phyloP scores from a whole-genome alignment of 2,797 vertebrate species.

The Melopsittacus undulatus region DNA sequence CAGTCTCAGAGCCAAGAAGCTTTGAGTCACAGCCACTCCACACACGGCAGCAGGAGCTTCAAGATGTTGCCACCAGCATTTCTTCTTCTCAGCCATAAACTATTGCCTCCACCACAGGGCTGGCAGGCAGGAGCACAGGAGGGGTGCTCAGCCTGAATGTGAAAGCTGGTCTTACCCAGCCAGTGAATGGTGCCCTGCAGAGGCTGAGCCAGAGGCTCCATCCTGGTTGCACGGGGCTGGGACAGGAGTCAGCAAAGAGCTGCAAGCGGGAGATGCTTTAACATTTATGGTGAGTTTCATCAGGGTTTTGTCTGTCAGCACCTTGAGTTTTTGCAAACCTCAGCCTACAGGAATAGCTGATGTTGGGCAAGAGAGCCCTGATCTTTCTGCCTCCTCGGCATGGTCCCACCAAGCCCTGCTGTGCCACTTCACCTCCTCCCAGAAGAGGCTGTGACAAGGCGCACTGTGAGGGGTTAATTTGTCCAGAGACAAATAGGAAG shows the following conservation, averaged over 20 bases:
- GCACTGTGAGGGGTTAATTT: background rate
- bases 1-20: slow-evolving; percentile 1
- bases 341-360: slow-evolving; percentile 15
- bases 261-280: background rate
- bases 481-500: background rate
- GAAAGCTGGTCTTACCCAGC: background rate
- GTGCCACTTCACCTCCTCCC: background rate
- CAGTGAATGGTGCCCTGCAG: background rate
- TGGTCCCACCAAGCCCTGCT: background rate
- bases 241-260: background rate
- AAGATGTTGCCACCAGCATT: background rate
- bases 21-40: slow-evolving; percentile 25
- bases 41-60: background rate
- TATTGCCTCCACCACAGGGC: background rate
- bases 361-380: background rate
- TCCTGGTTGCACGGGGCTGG: background rate
- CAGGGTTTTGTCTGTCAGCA: slow-evolving; percentile 31
- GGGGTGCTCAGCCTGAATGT: background rate
- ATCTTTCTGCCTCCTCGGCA: background rate
- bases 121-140: background rate
- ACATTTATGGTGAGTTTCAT: background rate
- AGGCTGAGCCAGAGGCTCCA: background rate
- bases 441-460: background rate
- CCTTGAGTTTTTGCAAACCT: slow-evolving; percentile 4
- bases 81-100: background rate